phyloP scores from a whole-genome alignment of 2,797 vertebrate species.

The Siniperca undulata region DNA sequence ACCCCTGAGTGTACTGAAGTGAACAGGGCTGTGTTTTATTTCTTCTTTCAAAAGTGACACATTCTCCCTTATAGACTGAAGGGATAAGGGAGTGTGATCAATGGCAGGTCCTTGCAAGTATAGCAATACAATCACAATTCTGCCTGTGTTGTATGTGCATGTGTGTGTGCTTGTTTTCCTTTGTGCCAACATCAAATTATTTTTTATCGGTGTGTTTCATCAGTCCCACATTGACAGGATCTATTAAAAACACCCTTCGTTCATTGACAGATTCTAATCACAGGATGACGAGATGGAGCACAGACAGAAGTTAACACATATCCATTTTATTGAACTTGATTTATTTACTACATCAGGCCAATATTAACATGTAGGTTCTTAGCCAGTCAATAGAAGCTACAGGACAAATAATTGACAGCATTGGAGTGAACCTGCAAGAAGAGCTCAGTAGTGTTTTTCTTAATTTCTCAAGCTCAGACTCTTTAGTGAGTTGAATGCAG shows the following conservation, averaged over 20 bases:
- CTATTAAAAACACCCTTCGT: constrained; percentile 72
- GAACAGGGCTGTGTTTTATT: background rate
- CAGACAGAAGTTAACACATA: constrained; percentile 41
- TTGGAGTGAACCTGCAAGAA: background rate
- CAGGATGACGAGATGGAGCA: constrained; percentile 46
- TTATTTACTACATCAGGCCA: constrained; percentile 45
- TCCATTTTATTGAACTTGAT: constrained; percentile 47
- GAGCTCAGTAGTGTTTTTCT: constrained; percentile 4
- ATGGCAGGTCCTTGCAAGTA: constrained; percentile 20
- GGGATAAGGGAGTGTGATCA: background rate
- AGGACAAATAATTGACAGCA: background rate
- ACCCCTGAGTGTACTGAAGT: too few relatives aligned
- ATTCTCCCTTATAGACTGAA: background rate
- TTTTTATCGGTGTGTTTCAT: constrained; percentile 72
- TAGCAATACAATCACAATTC: background rate
- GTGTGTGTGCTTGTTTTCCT: constrained; percentile 38
- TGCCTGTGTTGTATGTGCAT: constrained; percentile 3
- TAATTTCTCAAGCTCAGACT: constrained; percentile 7
- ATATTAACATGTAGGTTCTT: constrained; percentile 20
- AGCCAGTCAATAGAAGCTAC: constrained; percentile 7
- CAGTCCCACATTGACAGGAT: constrained; percentile 75
- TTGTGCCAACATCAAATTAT: constrained; percentile 62
- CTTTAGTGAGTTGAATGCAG: constrained; percentile 35
- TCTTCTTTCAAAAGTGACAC: background rate
- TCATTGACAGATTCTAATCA: constrained; percentile 47